Evolutionary conservation across 2,113 vertebrate species (phyloP), one percentile per base, ranked within the genome.

Genomic region (Podarcis muralis): DNA sequence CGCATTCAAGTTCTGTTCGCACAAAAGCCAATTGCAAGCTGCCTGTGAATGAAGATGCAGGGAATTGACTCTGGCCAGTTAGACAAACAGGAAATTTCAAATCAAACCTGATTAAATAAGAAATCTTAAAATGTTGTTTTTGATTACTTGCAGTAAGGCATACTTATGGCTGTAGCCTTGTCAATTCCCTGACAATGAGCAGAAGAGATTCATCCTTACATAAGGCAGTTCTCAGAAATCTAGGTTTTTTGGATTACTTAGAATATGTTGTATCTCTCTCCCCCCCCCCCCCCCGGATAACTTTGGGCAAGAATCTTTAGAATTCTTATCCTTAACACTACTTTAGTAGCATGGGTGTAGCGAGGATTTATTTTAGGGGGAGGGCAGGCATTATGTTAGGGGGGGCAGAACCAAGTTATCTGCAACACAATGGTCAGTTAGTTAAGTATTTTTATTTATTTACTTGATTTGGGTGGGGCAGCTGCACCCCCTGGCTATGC

Each of bases 51-150:
- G 85, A 84, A 93, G 86, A 90, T 85, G 83, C 71, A 87, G 68
- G 81, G 90, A 93, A 71, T 90, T 94, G n/a, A 89, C 83, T 93
- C 84, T 94, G 88, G 89, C 89, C 90, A 84, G 88, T 91, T 89
- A 94, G 91, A 95, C 91, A 93, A 78, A 95, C 92, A 92, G 90
- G 92, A 89, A 89, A 88, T 93, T 92, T 88, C 88, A 90, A 90
- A 90, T 83, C 84, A 89, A 93, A 89, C 87, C 86, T 90, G 92
- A 88, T 90, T n/a, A 90, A 93, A 91, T 68, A 91, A 1, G 62
- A 88, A 93, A 89, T 74, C 85, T 65, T 84, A 86, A 72, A 81
- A 86, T 90, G 83, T 13, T 91, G 84, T 74, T 1, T 90, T 88
- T 86, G 84, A 18, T 68, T 91, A 62, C 71, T 81, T 87, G 35